Conservation (phyloP, 2,888 invertebrate genomes). For the Leptinotarsa haldemani region DNA sequence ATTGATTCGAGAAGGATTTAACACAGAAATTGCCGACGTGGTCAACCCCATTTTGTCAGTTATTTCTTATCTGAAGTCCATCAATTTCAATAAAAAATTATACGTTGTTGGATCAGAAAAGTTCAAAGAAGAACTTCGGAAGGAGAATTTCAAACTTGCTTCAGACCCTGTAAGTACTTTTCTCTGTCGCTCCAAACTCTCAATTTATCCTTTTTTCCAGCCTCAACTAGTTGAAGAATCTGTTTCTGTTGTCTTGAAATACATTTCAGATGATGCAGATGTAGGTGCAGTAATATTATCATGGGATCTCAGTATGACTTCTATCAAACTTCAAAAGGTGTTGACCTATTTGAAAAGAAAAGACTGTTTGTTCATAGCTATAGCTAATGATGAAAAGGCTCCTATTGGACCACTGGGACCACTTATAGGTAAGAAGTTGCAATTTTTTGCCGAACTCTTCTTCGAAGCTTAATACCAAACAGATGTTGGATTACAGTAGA, state of each 20-base stretch:
- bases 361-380: conserved; percentile 69
- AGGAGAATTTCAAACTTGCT: conserved; percentile 62
- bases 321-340: conserved; percentile 68
- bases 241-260: neutral
- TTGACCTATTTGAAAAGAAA: conserved; percentile 66
- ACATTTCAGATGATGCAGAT: conserved; percentile 64
- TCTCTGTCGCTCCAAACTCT: too few relatives aligned
- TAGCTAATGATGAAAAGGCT: conserved; percentile 66
- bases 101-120: conserved; percentile 66
- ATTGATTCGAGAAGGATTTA: conserved; percentile 45
- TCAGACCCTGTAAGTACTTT: conserved; percentile 32
- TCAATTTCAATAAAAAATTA: conserved; percentile 68
- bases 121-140: conserved; percentile 62
- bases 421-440: conserved; percentile 25
- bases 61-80: conserved; percentile 68
- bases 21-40: conserved; percentile 63
- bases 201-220: neutral
- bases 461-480: too few relatives aligned
- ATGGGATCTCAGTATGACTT: conserved; percentile 67
- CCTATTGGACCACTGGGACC: conserved; percentile 52
- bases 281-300: conserved; percentile 72
- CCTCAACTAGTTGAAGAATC: conserved; percentile 29
- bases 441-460: too few relatives aligned
- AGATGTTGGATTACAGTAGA: too few relatives aligned
- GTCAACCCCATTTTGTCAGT: conserved; percentile 69